Base-by-base conservation (phyloP, 2,888 invertebrate genomes). In the Mimas tiliae region DNA sequence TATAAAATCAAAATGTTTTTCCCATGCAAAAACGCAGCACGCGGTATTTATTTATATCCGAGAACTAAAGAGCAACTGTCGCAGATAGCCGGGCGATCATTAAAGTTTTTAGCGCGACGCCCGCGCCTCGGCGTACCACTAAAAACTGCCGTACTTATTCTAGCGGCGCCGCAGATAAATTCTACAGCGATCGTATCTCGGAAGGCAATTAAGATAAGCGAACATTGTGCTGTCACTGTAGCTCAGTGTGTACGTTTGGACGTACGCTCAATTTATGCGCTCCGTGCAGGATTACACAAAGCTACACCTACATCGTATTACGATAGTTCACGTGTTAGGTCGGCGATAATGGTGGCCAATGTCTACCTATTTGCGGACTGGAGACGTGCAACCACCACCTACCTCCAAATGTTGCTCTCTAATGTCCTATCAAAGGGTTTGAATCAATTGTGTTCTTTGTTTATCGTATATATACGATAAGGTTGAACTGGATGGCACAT, bases 191-290 rank as follows among this genome's bases (percentile, higher is more conserved):
- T 90, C 85, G 82, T 90, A 89, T 90, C 91, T 85, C 74, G 77
- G 78, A 75, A 88, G 85, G 89, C 91, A 91, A 91, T 91, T 91
- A 91, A 91, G 92, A 92, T 91, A 91, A 89, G 84, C 85, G 87
- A 79, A 86, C 87, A 84, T 84, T 82, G 84, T 83, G 84, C 89
- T 88, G 89, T 90, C 89, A 86, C 85, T 82, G 83, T 80, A 80
- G 83, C 85, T 84, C 82, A 82, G 78, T 74, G 79, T 78, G 79
- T 79, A 78, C 85, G 82, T 85, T 88, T 84, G 83, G 85, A 85
- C 83, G 77, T 78, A 75, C 74, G 74, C 76, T 74, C 79, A 81
- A 87, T 88, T 89, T 87, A 88, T 87, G 82, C 79, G 77, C 79
- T 77, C 75, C 78, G 72, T 75, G 68, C 71, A 72, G 78, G 78